These are phyloP conservation scores for Rhinichthys osculus DNA, from an alignment of 2,797 vertebrate genomes.

Conservation along the genomic window DNA sequence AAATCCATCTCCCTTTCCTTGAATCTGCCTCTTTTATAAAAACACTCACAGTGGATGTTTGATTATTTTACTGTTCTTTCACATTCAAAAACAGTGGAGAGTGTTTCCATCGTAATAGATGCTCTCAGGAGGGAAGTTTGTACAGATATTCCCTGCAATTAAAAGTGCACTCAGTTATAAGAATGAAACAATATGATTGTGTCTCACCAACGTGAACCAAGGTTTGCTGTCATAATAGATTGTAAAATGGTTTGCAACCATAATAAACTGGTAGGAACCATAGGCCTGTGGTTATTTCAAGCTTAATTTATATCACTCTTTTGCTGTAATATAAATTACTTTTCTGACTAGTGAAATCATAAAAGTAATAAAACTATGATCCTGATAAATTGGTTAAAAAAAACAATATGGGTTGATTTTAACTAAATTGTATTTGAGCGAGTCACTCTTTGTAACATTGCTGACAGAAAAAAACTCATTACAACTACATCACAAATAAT, in stretches of 20 bases:
- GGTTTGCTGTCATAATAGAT: neutral
- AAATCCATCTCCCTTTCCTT: neutral
- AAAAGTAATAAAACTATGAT: neutral
- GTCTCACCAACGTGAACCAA: neutral
- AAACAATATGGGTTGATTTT: neutral
- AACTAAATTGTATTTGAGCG: too few species aligned
- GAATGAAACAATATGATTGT: neutral
- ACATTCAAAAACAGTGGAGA: neutral
- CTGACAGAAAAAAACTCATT: neutral
- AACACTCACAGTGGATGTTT: neutral
- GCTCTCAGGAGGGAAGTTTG: conserved; percentile 6
- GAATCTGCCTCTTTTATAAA: neutral
- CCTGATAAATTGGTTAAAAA: neutral
- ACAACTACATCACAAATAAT: conserved; percentile 28
- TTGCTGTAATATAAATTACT: neutral
- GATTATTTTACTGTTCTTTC: neutral
- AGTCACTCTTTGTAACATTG: neutral
- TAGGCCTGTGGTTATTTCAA: neutral
- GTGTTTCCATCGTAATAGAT: neutral
- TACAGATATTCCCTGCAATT: conserved; percentile 4
- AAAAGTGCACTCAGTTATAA: neutral
- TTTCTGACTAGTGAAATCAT: neutral
- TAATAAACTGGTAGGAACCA: neutral
- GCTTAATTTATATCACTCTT: neutral
- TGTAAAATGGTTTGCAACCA: neutral